phyloP scores from a whole-genome alignment of 1,140 invertebrate species.

The Drosophila jambulina region DNA sequence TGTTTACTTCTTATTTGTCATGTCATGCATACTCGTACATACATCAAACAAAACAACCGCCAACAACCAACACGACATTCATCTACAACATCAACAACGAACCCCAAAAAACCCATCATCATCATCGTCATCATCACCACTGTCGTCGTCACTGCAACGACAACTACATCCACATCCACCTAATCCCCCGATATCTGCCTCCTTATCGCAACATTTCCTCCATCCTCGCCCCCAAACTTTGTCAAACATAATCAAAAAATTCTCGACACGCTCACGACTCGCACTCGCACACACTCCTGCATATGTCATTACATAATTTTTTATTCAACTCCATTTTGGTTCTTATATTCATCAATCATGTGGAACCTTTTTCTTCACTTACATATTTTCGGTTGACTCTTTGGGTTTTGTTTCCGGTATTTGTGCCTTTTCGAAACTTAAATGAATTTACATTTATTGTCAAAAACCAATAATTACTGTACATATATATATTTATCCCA shows the following conservation, averaged over 20 bases:
- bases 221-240: slow-evolving; percentile 24
- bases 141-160: slow-evolving; percentile 55
- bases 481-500: slow-evolving; percentile 56
- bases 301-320: slow-evolving; percentile 73
- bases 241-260: slow-evolving; percentile 67
- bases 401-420: slow-evolving; percentile 75
- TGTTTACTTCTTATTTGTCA: slow-evolving; percentile 54
- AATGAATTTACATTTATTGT: slow-evolving; percentile 77
- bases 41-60: slow-evolving; percentile 41
- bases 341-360: slow-evolving; percentile 75
- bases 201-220: slow-evolving; percentile 32
- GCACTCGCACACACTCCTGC: slow-evolving; percentile 33
- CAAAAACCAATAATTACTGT: slow-evolving; percentile 68
- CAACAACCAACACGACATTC: slow-evolving; percentile 52
- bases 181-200: slow-evolving; percentile 36
- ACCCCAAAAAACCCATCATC: slow-evolving; percentile 35
- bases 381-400: slow-evolving; percentile 49
- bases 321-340: slow-evolving; percentile 56
- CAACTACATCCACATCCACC: slow-evolving; percentile 31
- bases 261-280: slow-evolving; percentile 64
- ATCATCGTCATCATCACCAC: slow-evolving; percentile 6
- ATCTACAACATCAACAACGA: slow-evolving; percentile 57
- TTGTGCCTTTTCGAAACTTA: slow-evolving; percentile 69
- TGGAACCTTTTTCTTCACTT: slow-evolving; percentile 59
- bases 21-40: slow-evolving; percentile 41